Conservation (phyloP, 2,113 vertebrate species). For the Siniperca chuatsi region DNA sequence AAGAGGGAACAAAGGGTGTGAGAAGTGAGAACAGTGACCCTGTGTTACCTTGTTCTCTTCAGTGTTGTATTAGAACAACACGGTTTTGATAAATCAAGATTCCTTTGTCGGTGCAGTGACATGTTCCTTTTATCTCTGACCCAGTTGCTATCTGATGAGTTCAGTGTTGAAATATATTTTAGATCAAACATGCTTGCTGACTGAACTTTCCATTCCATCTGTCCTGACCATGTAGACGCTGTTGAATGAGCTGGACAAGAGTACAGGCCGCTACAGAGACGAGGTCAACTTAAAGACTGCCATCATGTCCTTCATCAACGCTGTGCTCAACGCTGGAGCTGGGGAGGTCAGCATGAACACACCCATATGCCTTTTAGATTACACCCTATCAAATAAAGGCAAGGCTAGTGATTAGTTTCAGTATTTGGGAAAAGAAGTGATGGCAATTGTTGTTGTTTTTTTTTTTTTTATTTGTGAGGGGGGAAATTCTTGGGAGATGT, state of each 20-base stretch:
- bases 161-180: not conserved
- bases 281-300: slow-evolving; percentile 98
- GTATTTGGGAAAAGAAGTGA: not conserved
- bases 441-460: too few species aligned
- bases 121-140: not conserved
- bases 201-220: slow-evolving; percentile 2
- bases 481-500: not conserved
- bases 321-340: slow-evolving; percentile 95
- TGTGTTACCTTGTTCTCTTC: slow-evolving; percentile 3
- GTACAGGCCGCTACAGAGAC: slow-evolving; percentile 93
- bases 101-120: not conserved
- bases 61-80: not conserved
- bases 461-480: too few species aligned
- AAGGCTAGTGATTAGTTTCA: not conserved
- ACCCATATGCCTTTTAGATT: not conserved
- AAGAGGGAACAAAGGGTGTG: not conserved
- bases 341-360: slow-evolving; percentile 89
- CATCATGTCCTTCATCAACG: slow-evolving; percentile 99
- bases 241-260: slow-evolving; percentile 94
- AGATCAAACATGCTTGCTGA: not conserved
- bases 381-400: not conserved
- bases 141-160: not conserved
- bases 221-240: slow-evolving; percentile 83
- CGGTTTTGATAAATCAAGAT: not conserved
- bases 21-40: slow-evolving; percentile 27